Conservation (phyloP, 2,888 invertebrate genomes). For the Synanthedon tipuliformis region DNA sequence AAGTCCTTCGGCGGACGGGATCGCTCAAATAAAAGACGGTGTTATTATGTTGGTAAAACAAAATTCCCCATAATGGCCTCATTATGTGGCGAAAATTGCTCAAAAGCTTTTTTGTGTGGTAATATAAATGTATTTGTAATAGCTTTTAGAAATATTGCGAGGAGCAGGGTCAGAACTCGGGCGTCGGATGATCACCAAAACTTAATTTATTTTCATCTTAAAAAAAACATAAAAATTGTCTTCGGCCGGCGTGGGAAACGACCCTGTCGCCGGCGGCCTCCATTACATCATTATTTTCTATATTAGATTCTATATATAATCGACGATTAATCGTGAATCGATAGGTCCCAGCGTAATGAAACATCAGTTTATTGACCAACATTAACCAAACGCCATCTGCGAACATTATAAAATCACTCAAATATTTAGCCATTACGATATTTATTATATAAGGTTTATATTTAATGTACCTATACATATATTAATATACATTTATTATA, state of each 20-base stretch:
- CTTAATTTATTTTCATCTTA: constrained; percentile 65
- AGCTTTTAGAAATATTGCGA: constrained; percentile 70
- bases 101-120: constrained; percentile 66
- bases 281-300: constrained; percentile 69
- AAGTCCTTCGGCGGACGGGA: constrained; percentile 55
- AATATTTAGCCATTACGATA: no score
- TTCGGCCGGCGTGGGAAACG: constrained; percentile 62
- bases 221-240: constrained; percentile 54
- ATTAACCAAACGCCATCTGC: no score
- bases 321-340: constrained; percentile 66
- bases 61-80: constrained; percentile 69
- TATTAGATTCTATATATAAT: constrained; percentile 67
- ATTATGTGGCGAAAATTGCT: constrained; percentile 71
- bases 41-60: constrained; percentile 71
- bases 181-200: constrained; percentile 64
- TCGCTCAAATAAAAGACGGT: constrained; percentile 62
- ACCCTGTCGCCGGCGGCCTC: constrained; percentile 67
- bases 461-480: no score
- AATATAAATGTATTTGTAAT: constrained; percentile 70
- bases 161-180: constrained; percentile 58
- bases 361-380: not conserved
- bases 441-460: no score
- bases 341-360: constrained; percentile 39
- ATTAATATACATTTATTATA: no score
- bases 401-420: no score